Percentiles rank a stretch among this genome's conserved stretches.
These are phyloP conservation scores for Coenobita brevimanus DNA, from an alignment of 1,140 invertebrate species.

Conservation along the genomic window DNA sequence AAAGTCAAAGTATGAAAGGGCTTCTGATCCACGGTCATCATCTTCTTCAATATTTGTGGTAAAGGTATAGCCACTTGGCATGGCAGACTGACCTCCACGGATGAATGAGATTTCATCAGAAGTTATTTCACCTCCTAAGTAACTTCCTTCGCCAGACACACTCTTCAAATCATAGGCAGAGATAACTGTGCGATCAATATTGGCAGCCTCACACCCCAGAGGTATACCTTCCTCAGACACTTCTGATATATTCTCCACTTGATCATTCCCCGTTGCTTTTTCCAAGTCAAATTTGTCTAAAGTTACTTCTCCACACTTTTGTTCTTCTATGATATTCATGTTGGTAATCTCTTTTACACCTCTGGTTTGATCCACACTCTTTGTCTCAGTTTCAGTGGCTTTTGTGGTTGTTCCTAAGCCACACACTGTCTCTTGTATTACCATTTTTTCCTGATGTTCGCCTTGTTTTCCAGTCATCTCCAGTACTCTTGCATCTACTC, in stretches of 20 bases:
- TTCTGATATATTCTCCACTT: slow-evolving; percentile 25
- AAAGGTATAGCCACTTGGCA: slow-evolving; percentile 45
- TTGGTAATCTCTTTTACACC: too few relatives aligned
- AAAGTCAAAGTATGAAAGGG: slow-evolving; percentile 48
- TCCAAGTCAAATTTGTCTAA: background rate
- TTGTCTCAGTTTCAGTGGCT: background rate
- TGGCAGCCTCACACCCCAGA: slow-evolving; percentile 42
- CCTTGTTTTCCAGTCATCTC: background rate
- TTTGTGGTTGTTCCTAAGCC: background rate
- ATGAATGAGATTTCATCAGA: slow-evolving; percentile 36
- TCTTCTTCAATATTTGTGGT: slow-evolving; percentile 34
- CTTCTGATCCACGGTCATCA: slow-evolving; percentile 40
- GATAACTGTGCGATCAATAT: slow-evolving; percentile 14
- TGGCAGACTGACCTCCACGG: slow-evolving; percentile 26
- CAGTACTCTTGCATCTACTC: background rate
- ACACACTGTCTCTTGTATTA: background rate
- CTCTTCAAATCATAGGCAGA: slow-evolving; percentile 37
- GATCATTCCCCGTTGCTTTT: background rate
- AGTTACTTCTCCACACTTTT: too few relatives aligned
- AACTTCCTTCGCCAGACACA: slow-evolving; percentile 30
- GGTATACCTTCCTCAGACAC: slow-evolving; percentile 48
- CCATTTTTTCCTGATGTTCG: background rate
- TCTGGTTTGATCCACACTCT: too few relatives aligned
- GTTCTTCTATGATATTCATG: too few relatives aligned
- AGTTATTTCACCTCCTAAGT: slow-evolving; percentile 27